Conservation (phyloP, 2,888 invertebrate species). For the Oligia fasciuncula region DNA sequence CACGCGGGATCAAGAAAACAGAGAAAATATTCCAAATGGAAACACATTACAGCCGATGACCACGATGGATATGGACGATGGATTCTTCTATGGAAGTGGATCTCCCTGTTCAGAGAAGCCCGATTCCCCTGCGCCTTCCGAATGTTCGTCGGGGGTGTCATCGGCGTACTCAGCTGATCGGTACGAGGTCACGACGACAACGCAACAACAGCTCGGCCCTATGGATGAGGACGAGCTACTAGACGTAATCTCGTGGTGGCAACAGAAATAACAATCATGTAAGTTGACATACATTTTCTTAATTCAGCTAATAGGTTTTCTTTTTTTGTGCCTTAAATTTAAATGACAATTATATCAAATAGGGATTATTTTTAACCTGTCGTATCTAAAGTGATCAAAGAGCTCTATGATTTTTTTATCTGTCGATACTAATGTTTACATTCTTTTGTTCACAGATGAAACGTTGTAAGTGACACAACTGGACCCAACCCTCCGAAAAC, state of each 20-base stretch:
- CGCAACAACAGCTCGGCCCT: slow-evolving; percentile 91
- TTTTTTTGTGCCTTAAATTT: neutral
- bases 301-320: neutral
- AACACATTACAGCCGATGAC: slow-evolving; percentile 84
- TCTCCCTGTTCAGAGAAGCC: slow-evolving; percentile 92
- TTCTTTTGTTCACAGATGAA: slow-evolving; percentile 81
- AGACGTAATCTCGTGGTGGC: slow-evolving; percentile 96
- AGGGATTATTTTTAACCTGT: neutral
- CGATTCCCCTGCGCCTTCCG: slow-evolving; percentile 93
- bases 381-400: neutral
- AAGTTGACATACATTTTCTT: slow-evolving; percentile 68
- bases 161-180: slow-evolving; percentile 87
- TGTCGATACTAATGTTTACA: slow-evolving; percentile 45
- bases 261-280: slow-evolving; percentile 91
- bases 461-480: slow-evolving; percentile 70
- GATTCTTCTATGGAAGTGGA: slow-evolving; percentile 87
- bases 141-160: slow-evolving; percentile 91
- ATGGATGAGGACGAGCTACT: slow-evolving; percentile 97
- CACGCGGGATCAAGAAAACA: slow-evolving; percentile 84
- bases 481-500: slow-evolving; percentile 86
- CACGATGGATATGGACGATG: slow-evolving; percentile 86
- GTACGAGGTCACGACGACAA: slow-evolving; percentile 81
- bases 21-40: slow-evolving; percentile 85
- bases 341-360: neutral
- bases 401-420: neutral